Evolutionary conservation across 2,797 vertebrate species (phyloP), one percentile per base, ranked within the genome.

Genomic region (Scolopax rusticola): DNA sequence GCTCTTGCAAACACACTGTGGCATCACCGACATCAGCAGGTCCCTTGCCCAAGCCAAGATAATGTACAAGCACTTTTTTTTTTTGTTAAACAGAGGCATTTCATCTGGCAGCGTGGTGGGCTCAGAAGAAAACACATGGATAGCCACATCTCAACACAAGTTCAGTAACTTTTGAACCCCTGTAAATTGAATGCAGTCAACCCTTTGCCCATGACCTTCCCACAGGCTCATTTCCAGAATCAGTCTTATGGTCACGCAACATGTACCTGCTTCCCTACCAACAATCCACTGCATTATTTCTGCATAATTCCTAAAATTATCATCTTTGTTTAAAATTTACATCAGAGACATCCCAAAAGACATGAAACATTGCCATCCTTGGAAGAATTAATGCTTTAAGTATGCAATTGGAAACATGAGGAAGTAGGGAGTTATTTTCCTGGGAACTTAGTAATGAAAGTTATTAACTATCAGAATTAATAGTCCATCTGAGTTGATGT

Each of bases 41-140:
- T 56, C 56, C 38, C 27, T 14, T 14, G 13, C 23, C 41, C 69
- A n/a, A 47, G 32, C 12, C 12, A 32, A 59, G 11, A 51, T 3
- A 18, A 0, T 1, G 3, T 14, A 57, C 4, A 9, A 15, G 4
- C 13, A 11, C 7, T 21, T 11, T 7, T 61, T 40, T 67, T 36
- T 15, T 8, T 28, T 36, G 13, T 85, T 47, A 38, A 28, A 27
- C 4, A 40, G 40, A 41, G 4, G 7, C 33, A 36, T 41, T 36
- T 76, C 38, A 36, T 16, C 65, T 45, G 30, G 19, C 27, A 59
- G 32, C 3, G 1, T 5, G 4, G 38, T 23, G 10, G 23, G 24
- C 20, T 41, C n/a, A n/a, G 65, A 47, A 33, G 8, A 47, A 47
- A 36, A 28, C 27, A n/a, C 3, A 0, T 2, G 16, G 24, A 30